Percentiles rank a stretch among this genome's conserved stretches.
phyloP scores from a whole-genome alignment of 1,140 invertebrate genomes.

The Portunus trituberculatus region DNA sequence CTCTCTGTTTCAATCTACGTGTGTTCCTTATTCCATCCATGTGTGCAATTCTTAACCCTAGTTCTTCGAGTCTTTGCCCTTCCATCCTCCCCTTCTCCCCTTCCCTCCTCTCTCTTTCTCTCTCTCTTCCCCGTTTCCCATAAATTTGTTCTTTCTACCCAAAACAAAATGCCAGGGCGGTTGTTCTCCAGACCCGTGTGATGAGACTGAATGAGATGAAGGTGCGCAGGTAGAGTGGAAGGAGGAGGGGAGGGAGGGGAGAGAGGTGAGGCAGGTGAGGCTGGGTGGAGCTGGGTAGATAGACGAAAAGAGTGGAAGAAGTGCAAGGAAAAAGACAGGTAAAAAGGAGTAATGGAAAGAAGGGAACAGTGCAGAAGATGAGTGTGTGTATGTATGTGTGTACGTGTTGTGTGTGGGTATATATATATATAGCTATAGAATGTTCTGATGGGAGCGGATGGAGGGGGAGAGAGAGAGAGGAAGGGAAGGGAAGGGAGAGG shows the following conservation, averaged over 20 bases:
- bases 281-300: too few species aligned
- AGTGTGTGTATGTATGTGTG: too few species aligned
- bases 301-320: too few species aligned
- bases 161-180: not conserved
- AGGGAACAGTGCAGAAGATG: too few species aligned
- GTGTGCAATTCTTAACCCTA: not conserved
- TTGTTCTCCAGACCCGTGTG: constrained; percentile 6
- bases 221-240: not conserved
- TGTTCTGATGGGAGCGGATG: too few species aligned
- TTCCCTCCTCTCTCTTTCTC: constrained; percentile 35
- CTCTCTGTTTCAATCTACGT: not conserved
- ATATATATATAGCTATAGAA: too few species aligned
- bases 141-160: not conserved
- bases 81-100: too few species aligned
- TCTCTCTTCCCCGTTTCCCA: not conserved
- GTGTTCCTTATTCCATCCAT: not conserved
- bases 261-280: not conserved
- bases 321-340: too few species aligned
- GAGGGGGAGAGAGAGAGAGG: too few species aligned
- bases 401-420: too few species aligned
- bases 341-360: too few species aligned
- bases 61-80: not conserved
- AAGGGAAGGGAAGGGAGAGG: too few species aligned
- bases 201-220: not conserved
- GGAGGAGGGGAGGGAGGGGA: not conserved